phyloP scores from a whole-genome alignment of 1,140 invertebrate species.

The Samia ricini region DNA sequence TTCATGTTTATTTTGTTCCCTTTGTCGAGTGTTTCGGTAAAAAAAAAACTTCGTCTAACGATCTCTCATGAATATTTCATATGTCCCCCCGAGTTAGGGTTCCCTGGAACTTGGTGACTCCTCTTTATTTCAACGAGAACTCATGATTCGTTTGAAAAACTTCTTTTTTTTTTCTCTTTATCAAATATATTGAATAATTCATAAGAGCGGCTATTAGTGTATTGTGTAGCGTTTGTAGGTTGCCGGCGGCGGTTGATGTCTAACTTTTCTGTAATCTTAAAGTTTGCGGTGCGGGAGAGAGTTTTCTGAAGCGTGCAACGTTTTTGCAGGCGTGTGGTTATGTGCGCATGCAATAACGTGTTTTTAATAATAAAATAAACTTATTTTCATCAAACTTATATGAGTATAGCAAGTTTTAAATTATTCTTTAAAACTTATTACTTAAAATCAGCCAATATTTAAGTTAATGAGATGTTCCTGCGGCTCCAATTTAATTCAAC shows the following conservation, averaged over 20 bases:
- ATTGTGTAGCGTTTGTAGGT: not conserved
- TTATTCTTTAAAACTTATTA: too few relatives aligned
- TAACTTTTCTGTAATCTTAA: slow-evolving; percentile 20
- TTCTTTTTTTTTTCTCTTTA: slow-evolving; percentile 13
- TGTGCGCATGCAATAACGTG: not conserved
- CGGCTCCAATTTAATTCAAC: too few relatives aligned
- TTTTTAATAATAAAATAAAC: not conserved
- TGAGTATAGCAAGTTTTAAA: too few relatives aligned
- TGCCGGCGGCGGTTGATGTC: not conserved
- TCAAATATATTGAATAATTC: slow-evolving; percentile 21
- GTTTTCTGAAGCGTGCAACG: not conserved
- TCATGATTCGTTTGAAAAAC: slow-evolving; percentile 17
- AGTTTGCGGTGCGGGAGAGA: slow-evolving; percentile 1
- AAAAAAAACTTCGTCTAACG: slow-evolving; percentile 21
- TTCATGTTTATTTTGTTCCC: slow-evolving; percentile 8
- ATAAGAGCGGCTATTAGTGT: slow-evolving; percentile 13
- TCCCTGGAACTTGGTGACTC: slow-evolving; percentile 13
- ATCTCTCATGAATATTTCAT: slow-evolving; percentile 25
- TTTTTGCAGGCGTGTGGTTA: not conserved
- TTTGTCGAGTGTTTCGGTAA: slow-evolving; percentile 15
- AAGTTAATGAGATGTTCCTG: too few relatives aligned
- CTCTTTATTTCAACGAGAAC: slow-evolving; percentile 23
- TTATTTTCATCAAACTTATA: not conserved
- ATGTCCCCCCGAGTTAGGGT: slow-evolving; percentile 6
- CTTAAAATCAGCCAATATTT: too few relatives aligned